Evolutionary conservation across 2,888 invertebrate species (phyloP).

Genomic region (Heteropelma amictum): DNA sequence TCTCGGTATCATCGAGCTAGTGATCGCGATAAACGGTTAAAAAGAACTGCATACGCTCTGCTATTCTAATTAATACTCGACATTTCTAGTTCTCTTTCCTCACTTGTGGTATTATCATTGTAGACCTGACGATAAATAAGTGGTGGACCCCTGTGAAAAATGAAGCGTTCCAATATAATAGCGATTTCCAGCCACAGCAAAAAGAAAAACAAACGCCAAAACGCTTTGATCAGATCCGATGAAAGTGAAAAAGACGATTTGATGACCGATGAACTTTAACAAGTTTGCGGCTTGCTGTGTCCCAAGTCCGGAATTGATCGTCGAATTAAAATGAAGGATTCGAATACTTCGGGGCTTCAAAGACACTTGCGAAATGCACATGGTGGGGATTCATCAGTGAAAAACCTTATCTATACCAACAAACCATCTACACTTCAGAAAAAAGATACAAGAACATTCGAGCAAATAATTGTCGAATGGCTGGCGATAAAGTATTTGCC

Average conservation of each 20-base stretch:
- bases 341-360: conserved; percentile 43
- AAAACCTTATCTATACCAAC: neutral
- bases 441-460: conserved; percentile 9
- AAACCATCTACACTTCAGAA: neutral
- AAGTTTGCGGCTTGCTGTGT: conserved; percentile 2
- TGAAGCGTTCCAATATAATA: neutral
- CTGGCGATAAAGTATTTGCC: conserved; percentile 29
- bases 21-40: too few relatives aligned
- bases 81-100: too few relatives aligned
- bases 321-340: conserved; percentile 39
- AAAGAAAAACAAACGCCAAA: neutral
- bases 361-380: conserved; percentile 20
- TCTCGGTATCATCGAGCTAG: too few relatives aligned
- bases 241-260: neutral
- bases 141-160: neutral
- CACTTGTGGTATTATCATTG: neutral
- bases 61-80: too few relatives aligned
- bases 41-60: too few relatives aligned
- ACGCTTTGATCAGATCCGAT: neutral
- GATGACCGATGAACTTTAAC: neutral
- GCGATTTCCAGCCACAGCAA: conserved; percentile 2
- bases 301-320: neutral
- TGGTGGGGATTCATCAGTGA: conserved; percentile 1
- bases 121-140: neutral
- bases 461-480: conserved; percentile 17